Base-by-base conservation (phyloP, 2,888 invertebrate species). In the Alentia gelatinosa region DNA sequence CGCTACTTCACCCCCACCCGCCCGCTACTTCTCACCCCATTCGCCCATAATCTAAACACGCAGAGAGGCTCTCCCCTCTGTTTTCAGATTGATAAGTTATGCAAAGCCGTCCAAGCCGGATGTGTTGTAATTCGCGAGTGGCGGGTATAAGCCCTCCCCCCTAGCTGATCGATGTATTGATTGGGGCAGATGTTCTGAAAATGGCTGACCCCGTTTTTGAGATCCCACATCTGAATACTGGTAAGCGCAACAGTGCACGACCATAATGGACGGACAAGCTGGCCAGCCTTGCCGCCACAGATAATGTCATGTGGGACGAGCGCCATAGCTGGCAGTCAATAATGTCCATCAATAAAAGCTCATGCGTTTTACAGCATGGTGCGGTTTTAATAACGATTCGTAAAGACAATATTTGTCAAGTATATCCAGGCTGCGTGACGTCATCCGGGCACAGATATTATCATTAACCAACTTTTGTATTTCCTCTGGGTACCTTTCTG, bases 181-280 rank as follows among this genome's bases (percentile, higher is more conserved):
- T 79, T 26, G 79, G 26, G 79, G 79, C 79, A 79, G 79, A 79
- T 79, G 79, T 35, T 79, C 79, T 37, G 37, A 79, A 79, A 33
- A 35, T 37, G 79, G 15, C 79, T 79, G 79, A 79, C 79, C 79
- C n/a, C 79, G 39, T 37, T 79, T n/a, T 79, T 79, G 37, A 79
- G 35, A 79, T 79, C 79, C 79, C 68, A 26, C 68, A 68, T 68
- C 68, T 68, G 68, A 68, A 26, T 56, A n/a, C 12, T 30, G 19
- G 30, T 26, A 12, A 30, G 68, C 12, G 68, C 68, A 68, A 68
- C 68, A 68, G 68, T 68, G 68, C 68, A 68, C 26, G 33, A 30
- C 26, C 68, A 68, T 68, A 68, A 68, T 30, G 68, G 56, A 1
- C 7, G 3, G 56, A 56, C 56, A 56, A n/a, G 56, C 56, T 19